Evolutionary conservation across 2,113 vertebrate genomes (phyloP), one percentile per base, ranked within the genome.

Genomic region (Chinchilla lanigera): DNA sequence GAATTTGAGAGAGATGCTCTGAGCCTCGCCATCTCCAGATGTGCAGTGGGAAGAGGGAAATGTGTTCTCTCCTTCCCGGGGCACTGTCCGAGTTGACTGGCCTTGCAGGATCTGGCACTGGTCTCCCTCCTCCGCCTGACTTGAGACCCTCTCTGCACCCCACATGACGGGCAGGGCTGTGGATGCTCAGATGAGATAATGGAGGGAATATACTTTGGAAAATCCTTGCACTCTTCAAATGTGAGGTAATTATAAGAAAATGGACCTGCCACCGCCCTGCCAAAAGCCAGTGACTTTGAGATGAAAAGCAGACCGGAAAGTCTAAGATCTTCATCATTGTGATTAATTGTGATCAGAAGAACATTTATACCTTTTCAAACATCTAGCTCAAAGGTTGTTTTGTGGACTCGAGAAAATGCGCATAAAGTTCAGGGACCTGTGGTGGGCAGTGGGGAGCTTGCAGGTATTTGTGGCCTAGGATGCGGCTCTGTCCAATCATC

Each of bases 191-290:
- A 97, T 96, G 95, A 97, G 95, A 97, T 96, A 97, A 96, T 93
- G 93, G 90, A 92, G 90, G 88, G 84, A 96, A 86, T 78, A 63
- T 20, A 90, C 93, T 96, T 95, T 92, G 96, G 97, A 97, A 97
- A 97, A 97, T 97, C 86, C 65, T 94, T 77, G 94, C 28, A 61
- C 54, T 80, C 80, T 95, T 98, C 86, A 93, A 88, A 93, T 93
- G 88, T 96, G 97, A 97, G 93, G 96, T 95, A 96, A 97, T 97
- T 86, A 88, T 88, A 95, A 47, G 85, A 96, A 97, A 83, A 85
- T 30, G 33, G 71, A 92, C 93, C 92, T 95, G 87, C 90, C 71
- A 22, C 16, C 24, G 47, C 17, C 28, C 87, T 97, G 97, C 96
- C 96, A 97, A 89, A 97, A 97, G 67, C 81, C 60, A 97, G 94